Conservation (phyloP, 2,888 invertebrate species). For the Epinotia bilunana region DNA sequence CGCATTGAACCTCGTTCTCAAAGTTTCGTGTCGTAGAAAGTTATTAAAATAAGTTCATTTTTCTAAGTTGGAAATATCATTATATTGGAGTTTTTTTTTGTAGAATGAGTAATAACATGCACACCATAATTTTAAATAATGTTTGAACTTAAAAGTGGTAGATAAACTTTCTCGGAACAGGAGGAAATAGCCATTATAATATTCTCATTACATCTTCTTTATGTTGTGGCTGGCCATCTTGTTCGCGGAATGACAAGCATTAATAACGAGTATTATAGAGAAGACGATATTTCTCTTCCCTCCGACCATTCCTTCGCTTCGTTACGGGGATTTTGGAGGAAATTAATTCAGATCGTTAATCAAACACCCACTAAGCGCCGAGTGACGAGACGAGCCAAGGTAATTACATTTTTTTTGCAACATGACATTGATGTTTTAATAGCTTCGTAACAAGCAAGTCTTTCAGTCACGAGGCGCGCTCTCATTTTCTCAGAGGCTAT, state of each 20-base stretch:
- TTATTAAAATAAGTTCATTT: not conserved
- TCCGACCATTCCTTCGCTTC: conserved; percentile 62
- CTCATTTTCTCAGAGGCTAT: conserved; percentile 34
- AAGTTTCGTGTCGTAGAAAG: not conserved
- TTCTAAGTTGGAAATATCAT: no score
- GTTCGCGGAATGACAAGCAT: conserved; percentile 64
- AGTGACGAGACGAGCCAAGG: conserved; percentile 58
- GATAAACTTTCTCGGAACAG: conserved; percentile 1
- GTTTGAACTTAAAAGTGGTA: conserved; percentile 1
- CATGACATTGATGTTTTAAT: conserved; percentile 46
- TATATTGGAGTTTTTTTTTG: no score
- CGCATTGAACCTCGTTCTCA: no score
- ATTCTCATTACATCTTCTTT: conserved; percentile 49
- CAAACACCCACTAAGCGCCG: conserved; percentile 68
- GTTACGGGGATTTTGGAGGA: conserved; percentile 70
- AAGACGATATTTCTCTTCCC: conserved; percentile 61
- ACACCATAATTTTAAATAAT: not conserved
- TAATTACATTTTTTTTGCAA: conserved; percentile 65
- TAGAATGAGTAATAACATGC: not conserved
- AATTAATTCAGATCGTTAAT: conserved; percentile 78
- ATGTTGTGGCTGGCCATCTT: conserved; percentile 57
- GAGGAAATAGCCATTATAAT: conserved; percentile 21
- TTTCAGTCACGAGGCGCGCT: conserved; percentile 31
- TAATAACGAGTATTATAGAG: conserved; percentile 62
- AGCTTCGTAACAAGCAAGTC: conserved; percentile 31